Base-by-base conservation (phyloP, 2,113 vertebrate species). In the Pristiophorus japonicus region DNA sequence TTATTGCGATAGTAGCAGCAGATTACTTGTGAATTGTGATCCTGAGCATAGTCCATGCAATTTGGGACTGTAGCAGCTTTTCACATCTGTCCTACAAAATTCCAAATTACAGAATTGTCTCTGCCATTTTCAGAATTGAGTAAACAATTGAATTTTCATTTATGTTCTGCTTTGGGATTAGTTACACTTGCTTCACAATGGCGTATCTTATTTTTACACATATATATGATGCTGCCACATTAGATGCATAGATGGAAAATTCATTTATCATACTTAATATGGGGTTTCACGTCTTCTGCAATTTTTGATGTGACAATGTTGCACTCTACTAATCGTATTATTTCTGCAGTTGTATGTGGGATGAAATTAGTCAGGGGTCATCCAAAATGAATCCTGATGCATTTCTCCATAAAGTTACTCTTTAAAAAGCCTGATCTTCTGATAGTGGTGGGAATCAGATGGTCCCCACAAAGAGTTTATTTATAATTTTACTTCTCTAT, bases 61-160 rank as follows among this genome's bases (percentile, higher is more conserved):
- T 27, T 91, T 91, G 27, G 27, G 27, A 91, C 30, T 24, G 51
- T n/a, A 45, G 27, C 88, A 34, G 16, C n/a, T 59, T 91, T 59
- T 63, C 59, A 45, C 14, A 85, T 4, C 59, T 30, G 62, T n/a
- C 59, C 11, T 18, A 65, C 62, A 65, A 51, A 92, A 65, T 65
- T 92, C 90, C 20, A 65, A 92, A 18, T 65, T 65, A 14, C 30
- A 42, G 16, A 42, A 92, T 63, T 45, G 14, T 65, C 62, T 14
- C 90, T 65, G 59, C 27, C 62, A 92, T 92, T 42, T 92, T 65
- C 90, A 92, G 51, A 90, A 51, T 65, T 92, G 90, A 92, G 18
- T 59, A 11, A 90, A 90, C 51, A 51, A 92, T 63, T 92, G 90
- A 63, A 65, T 92, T 42, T 65, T 45, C 81, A 85, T 85, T 45